These are phyloP conservation scores for Eurytoma adleriae DNA, from an alignment of 2,888 invertebrate genomes.

Conservation along the genomic window DNA sequence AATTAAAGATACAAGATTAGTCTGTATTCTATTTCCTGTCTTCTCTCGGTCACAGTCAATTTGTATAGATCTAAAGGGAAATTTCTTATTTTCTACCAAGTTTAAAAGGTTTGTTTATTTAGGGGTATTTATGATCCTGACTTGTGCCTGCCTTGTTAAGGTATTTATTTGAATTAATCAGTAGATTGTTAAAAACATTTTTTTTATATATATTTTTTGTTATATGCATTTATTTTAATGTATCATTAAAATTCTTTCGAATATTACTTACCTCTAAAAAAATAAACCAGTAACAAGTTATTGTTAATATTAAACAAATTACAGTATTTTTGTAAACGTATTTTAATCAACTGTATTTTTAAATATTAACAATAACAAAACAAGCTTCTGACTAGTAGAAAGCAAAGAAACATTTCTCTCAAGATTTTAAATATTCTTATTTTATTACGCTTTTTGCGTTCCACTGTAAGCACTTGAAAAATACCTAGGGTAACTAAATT, in stretches of 20 bases:
- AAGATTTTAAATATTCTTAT: constrained; percentile 4
- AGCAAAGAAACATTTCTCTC: constrained; percentile 28
- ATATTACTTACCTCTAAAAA: constrained; percentile 39
- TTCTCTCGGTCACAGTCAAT: constrained; percentile 5
- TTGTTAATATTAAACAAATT: constrained; percentile 19
- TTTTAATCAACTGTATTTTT: constrained; percentile 4
- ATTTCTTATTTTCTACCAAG: constrained; percentile 23
- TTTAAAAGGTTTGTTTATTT: constrained; percentile 6
- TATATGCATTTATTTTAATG: constrained; percentile 10
- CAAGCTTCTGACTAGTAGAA: background rate
- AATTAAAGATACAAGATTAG: constrained; percentile 9
- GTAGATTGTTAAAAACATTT: constrained; percentile 4
- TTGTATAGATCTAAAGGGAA: constrained; percentile 2
- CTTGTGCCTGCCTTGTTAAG: constrained; percentile 6
- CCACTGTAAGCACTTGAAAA: constrained; percentile 33
- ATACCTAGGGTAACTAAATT: constrained; percentile 22
- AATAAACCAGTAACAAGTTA: constrained; percentile 11
- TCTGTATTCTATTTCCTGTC: constrained; percentile 20
- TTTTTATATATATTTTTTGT: background rate
- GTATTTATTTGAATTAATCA: constrained; percentile 44
- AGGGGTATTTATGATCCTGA: constrained; percentile 31
- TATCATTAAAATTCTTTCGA: constrained; percentile 11
- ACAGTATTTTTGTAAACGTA: constrained; percentile 29
- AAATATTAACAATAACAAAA: constrained; percentile 10
- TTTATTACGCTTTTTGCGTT: constrained; percentile 5